Percentiles rank a stretch among this genome's conserved stretches.
Evolutionary conservation across 2,113 vertebrate species (phyloP).

Genomic region (Galeopterus variegatus): DNA sequence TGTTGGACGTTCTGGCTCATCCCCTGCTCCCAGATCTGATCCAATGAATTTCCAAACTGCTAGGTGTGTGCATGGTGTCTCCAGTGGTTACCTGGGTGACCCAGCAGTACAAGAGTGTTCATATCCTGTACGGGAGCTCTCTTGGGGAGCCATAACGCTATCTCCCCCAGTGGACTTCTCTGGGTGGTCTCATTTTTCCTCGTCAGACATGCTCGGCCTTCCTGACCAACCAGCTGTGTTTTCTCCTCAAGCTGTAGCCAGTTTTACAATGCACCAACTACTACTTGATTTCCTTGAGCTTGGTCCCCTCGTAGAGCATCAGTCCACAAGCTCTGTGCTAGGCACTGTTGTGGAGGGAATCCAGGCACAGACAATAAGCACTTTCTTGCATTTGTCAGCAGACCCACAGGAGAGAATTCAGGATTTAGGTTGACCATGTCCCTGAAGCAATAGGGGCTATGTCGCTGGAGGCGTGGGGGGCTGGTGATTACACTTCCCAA

Average conservation of each 20-base stretch:
- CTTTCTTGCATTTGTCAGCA: neutral
- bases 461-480: too few relatives aligned
- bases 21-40: neutral
- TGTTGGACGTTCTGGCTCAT: neutral
- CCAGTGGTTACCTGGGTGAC: accelerated
- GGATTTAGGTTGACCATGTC: too few relatives aligned
- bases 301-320: neutral
- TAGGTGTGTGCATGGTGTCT: neutral
- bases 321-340: neutral
- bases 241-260: neutral
- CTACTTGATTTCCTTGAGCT: neutral
- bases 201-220: accelerated
- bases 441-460: neutral
- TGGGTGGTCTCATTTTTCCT: neutral
- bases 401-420: neutral
- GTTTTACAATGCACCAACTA: neutral
- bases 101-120: too few relatives aligned
- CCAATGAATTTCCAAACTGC: neutral
- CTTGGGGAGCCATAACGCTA: too few relatives aligned
- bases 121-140: neutral
- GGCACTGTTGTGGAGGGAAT: neutral
- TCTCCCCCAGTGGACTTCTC: neutral
- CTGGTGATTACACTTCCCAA: too few relatives aligned
- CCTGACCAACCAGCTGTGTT: neutral
- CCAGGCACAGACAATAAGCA: neutral